Percentiles rank a stretch among this genome's conserved stretches.
These are phyloP conservation scores for Pongo abelii DNA, from an alignment of 2,113 vertebrate species.

Conservation along the genomic window DNA sequence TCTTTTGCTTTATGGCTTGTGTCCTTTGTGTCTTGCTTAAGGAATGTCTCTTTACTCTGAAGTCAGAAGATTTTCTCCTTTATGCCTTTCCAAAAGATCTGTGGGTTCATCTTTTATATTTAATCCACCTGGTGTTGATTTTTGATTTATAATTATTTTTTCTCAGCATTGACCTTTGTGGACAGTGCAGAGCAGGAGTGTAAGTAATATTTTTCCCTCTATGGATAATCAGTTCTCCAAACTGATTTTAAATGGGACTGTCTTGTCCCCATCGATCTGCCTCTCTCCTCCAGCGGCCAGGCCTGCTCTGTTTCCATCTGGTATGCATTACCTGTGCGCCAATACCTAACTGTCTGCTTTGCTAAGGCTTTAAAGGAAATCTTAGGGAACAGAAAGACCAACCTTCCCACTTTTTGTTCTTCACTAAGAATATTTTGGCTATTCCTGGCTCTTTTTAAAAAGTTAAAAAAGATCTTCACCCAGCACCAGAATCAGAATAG, in stretches of 20 bases:
- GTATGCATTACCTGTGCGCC: accelerated
- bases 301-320: accelerated
- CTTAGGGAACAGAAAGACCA: not conserved
- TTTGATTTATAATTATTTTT: not conserved
- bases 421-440: not conserved
- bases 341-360: not conserved
- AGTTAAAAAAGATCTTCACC: no score
- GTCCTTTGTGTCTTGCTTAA: not conserved
- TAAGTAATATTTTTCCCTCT: not conserved
- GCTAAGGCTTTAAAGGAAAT: not conserved
- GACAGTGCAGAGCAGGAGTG: not conserved
- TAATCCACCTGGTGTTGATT: not conserved
- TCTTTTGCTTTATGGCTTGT: not conserved
- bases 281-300: accelerated
- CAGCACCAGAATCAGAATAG: not conserved
- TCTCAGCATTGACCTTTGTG: not conserved
- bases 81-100: not conserved
- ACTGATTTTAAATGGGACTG: no score
- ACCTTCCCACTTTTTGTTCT: no score
- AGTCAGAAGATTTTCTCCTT: not conserved
- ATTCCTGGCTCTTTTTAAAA: not conserved
- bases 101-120: accelerated
- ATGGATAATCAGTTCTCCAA: not conserved
- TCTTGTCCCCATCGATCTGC: no score
- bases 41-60: not conserved